These are phyloP conservation scores for Agonopterix arenella DNA, from an alignment of 2,888 invertebrate genomes.

Conservation along the genomic window DNA sequence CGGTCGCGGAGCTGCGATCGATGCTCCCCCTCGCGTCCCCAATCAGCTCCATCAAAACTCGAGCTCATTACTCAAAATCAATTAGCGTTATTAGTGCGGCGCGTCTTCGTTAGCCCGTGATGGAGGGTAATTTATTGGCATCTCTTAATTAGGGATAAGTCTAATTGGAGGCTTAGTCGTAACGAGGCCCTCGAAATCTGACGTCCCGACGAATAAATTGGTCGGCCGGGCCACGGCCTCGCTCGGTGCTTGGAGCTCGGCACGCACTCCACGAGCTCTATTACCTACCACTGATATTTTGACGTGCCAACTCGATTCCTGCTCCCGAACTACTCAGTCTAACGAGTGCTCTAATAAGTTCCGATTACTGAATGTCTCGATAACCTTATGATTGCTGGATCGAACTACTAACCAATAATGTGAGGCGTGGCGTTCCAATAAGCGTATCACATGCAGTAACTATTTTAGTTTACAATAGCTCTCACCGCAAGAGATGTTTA, in stretches of 20 bases:
- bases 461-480: constrained; percentile 8
- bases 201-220: constrained; percentile 75
- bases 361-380: constrained; percentile 7
- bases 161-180: constrained; percentile 78
- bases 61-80: constrained; percentile 77
- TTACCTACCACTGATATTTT: constrained; percentile 57
- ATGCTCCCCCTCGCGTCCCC: constrained; percentile 47
- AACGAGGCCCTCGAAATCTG: constrained; percentile 78
- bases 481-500: constrained; percentile 27
- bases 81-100: constrained; percentile 76
- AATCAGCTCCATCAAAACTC: constrained; percentile 74
- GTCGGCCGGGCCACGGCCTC: constrained; percentile 49
- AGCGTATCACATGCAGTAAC: not conserved
- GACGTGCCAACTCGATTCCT: constrained; percentile 54
- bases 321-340: constrained; percentile 21
- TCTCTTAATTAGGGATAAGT: constrained; percentile 79
- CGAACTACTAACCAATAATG: not conserved
- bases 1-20: constrained; percentile 32
- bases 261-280: constrained; percentile 33
- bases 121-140: constrained; percentile 79
- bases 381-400: constrained; percentile 4
- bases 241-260: constrained; percentile 7
- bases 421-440: not conserved
- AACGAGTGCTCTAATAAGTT: constrained; percentile 47
- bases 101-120: constrained; percentile 77